phyloP scores from a whole-genome alignment of 2,888 invertebrate species.

The Portevinia maculata region DNA sequence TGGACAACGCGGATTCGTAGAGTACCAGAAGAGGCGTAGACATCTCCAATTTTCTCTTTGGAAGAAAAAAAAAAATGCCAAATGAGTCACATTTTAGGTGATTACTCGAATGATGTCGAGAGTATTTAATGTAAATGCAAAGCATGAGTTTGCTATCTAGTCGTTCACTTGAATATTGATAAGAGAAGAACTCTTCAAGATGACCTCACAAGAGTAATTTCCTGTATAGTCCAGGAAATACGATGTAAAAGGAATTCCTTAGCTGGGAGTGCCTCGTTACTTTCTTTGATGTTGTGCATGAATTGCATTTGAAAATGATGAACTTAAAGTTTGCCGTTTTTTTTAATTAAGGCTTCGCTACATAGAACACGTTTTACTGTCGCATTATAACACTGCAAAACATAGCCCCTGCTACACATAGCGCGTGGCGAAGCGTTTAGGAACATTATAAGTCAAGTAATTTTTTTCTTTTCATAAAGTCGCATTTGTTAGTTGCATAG shows the following conservation, averaged over 20 bases:
- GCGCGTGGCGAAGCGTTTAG: too few species aligned
- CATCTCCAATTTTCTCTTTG: background rate
- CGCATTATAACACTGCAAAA: too few species aligned
- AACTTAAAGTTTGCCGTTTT: background rate
- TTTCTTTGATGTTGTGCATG: constrained; percentile 13
- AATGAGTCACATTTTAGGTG: constrained; percentile 39
- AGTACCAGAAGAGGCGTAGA: constrained; percentile 11
- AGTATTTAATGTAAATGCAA: constrained; percentile 23
- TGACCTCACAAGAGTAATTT: constrained; percentile 52
- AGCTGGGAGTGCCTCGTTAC: background rate
- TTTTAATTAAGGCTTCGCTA: constrained; percentile 1
- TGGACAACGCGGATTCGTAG: constrained; percentile 18
- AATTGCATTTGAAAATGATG: constrained; percentile 9
- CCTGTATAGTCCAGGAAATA: constrained; percentile 30
- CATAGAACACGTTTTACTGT: too few species aligned
- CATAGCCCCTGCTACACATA: too few species aligned
- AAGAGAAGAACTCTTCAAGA: constrained; percentile 43
- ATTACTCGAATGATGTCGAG: constrained; percentile 27
- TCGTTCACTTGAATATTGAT: constrained; percentile 40
- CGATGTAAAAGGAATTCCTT: constrained; percentile 11
- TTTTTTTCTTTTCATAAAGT: too few species aligned
- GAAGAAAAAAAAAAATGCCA: background rate
- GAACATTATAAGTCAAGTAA: too few species aligned
- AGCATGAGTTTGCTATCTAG: constrained; percentile 38
- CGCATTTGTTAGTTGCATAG: too few species aligned